phyloP scores from a whole-genome alignment of 1,140 invertebrate species.

The Drosophila burlai region DNA sequence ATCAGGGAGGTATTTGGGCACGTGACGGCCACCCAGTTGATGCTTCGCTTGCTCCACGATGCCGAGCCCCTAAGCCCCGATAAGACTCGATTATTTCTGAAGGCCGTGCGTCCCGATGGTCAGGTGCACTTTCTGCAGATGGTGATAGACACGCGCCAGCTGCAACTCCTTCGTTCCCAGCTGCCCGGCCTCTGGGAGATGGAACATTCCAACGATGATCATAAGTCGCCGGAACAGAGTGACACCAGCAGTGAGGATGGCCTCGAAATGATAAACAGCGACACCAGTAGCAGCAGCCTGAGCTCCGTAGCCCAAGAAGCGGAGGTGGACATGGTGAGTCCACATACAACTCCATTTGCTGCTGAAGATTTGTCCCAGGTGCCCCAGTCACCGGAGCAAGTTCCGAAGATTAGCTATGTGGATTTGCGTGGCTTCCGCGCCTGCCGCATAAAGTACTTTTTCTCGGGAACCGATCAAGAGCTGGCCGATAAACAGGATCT shows the following conservation, averaged over 20 bases:
- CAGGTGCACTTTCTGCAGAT: constrained; percentile 47
- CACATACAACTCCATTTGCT: background rate
- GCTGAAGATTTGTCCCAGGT: background rate
- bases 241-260: constrained; percentile 20
- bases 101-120: constrained; percentile 49
- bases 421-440: constrained; percentile 31
- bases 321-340: background rate
- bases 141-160: constrained; percentile 8
- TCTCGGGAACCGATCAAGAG: constrained; percentile 31
- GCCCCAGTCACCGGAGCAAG: background rate
- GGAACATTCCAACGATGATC: background rate
- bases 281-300: constrained; percentile 4
- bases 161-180: constrained; percentile 52
- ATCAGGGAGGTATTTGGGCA: constrained; percentile 33
- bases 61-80: constrained; percentile 19
- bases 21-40: constrained; percentile 43
- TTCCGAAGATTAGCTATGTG: constrained; percentile 1
- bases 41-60: constrained; percentile 53
- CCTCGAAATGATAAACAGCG: background rate
- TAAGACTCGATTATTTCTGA: constrained; percentile 38
- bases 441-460: constrained; percentile 37
- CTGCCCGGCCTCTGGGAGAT: background rate
- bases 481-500: constrained; percentile 18
- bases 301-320: background rate
- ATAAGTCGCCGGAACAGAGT: background rate